A percentile compares a stretch with the other conserved stretches of the same genome.
Conservation (phyloP, 2,888 invertebrate genomes). For the Macaria liturata region DNA sequence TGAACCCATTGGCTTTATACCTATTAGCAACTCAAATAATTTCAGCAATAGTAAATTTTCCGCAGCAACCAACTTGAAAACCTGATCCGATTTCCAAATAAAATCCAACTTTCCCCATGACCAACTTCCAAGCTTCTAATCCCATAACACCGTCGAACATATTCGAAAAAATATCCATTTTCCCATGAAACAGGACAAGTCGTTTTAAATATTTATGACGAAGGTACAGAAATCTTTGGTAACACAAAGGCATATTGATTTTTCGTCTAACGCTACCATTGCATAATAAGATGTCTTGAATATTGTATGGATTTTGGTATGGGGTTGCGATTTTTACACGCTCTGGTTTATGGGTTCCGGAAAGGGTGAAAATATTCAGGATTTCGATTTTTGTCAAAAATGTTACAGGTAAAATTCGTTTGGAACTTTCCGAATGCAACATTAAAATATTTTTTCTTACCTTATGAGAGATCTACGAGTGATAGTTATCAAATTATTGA, state of each 20-base stretch:
- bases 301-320: slow-evolving; percentile 59
- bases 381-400: too few species aligned
- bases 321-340: slow-evolving; percentile 36
- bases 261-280: slow-evolving; percentile 67
- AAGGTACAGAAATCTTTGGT: slow-evolving; percentile 53
- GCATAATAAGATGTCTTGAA: slow-evolving; percentile 72
- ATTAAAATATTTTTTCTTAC: too few species aligned
- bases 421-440: too few species aligned
- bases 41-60: too few species aligned
- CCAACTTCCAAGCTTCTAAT: slow-evolving; percentile 37
- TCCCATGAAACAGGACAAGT: slow-evolving; percentile 41
- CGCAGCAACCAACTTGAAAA: too few species aligned
- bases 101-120: slow-evolving; percentile 24
- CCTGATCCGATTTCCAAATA: slow-evolving; percentile 11
- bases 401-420: too few species aligned
- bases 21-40: too few species aligned
- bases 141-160: slow-evolving; percentile 28
- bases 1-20: too few species aligned
- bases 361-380: slow-evolving; percentile 5
- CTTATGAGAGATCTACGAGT: too few species aligned
- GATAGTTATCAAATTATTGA: too few species aligned
- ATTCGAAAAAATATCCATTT: slow-evolving; percentile 32
- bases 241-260: slow-evolving; percentile 74
- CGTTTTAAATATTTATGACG: slow-evolving; percentile 74
- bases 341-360: slow-evolving; percentile 23